Evolutionary conservation across 2,888 invertebrate genomes (phyloP), one percentile per base, ranked within the genome.

Genomic region (Mimumesa dahlbomi): DNA sequence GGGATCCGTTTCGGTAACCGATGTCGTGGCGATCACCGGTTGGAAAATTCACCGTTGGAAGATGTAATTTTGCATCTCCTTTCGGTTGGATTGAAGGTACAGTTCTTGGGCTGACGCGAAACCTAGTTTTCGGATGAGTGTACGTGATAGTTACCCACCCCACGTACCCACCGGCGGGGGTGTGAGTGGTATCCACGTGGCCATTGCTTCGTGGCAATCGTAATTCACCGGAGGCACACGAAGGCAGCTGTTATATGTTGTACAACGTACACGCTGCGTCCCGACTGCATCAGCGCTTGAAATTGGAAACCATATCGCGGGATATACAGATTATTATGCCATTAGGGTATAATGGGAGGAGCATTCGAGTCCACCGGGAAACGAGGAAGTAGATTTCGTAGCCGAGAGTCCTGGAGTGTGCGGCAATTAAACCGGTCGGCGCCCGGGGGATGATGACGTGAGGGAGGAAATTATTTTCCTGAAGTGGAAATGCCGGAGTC

Each of bases 251-350:
- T 69, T 73, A 66, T 68, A 76, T 58, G 64, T 25, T 61, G 52
- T 63, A 46, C 62, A 25, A n/a, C 25, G 25, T 25, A 25, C 54
- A 67, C 48, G 69, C 29, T 42, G 58, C 73, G 56, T 63, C 50
- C 73, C 72, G 78, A 75, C 79, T 75, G 79, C 76, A 73, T 81
- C 81, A 77, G 74, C 66, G 69, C 74, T 73, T 75, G 81, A 82
- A 83, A 84, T 83, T 79, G 83, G 79, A 84, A 84, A 82, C 78
- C 77, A 79, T 80, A 82, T 82, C 79, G 80, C 71, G 79, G 77
- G 73, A 81, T 82, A 81, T 83, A 79, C 76, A 79, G 82, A 85
- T 84, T 83, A 83, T 85, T 84, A 80, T 80, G 81, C 80, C 77
- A 83, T 84, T 82, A 84, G 79, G 66, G 70, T 57, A 75, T 77